Evolutionary conservation across 2,888 invertebrate genomes (phyloP), one percentile per base, ranked within the genome.

Genomic region (Agonum fuliginosum): DNA sequence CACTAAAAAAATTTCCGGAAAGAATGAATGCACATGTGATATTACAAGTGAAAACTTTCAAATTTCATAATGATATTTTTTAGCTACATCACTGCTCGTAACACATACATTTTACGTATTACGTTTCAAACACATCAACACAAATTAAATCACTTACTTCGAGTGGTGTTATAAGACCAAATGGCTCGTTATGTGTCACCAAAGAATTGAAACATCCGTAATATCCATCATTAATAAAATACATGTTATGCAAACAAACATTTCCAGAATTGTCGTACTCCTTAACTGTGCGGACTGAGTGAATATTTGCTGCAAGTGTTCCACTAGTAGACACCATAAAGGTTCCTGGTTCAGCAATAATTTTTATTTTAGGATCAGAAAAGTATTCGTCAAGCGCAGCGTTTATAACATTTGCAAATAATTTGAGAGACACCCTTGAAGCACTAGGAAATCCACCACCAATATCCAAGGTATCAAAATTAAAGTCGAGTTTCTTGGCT

Each of bases 171-270:
- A 5, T 8, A 30, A 30, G 4, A 6, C 14, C n/a, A 12, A 10
- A 43, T 14, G 43, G 5, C 1, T 5, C 8, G 14, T 14, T 14
- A 43, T 43, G 43, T 43, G 43, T 71, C n/a, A 84, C 83, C 65
- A 90, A 86, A 80, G 89, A 89, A 82, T 91, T 89, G 84, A 92
- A 92, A 0, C 90, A 89, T 27, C 90, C 91, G 81, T 91, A 92
- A 27, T 90, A 89, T 2, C 91, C 91, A 81, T 92, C 91, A 81
- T 90, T 91, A 20, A 91, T 84, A 81, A 91, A 91, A 84, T 91
- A 91, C 89, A 90, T 89, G 37, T 78, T 77, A 75, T 81, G 67
- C 8, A 22, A 8, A 24, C 14, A 27, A 8, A 79, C 6, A 10
- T 48, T 76, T 81, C 83, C 78, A 1, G 81, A 81, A 0, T 71